Evolutionary conservation across 2,797 vertebrate species (phyloP), one percentile per base, ranked within the genome.

Genomic region (Coranthus polyacanthus): DNA sequence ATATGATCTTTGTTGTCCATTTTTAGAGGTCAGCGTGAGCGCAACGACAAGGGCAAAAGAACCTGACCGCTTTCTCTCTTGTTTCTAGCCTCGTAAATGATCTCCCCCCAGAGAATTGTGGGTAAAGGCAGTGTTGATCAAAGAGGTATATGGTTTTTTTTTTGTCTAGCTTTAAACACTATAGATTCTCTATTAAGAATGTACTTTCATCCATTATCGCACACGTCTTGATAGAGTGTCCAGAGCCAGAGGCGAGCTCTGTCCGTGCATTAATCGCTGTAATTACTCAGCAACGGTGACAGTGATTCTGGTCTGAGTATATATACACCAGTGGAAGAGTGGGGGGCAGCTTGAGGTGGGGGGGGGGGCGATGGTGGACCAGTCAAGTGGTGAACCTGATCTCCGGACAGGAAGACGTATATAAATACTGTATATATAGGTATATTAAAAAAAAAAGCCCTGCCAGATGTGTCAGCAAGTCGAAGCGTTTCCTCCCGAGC

Each of bases 1-100:
- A 93, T 93, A 92, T 86, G 76, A 92, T 93, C 91, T 91, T 72
- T 78, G 86, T 78, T 79, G 87, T 86, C 86, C 89, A 56, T 85
- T 88, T 90, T 88, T 86, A 87, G 89, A 92, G 90, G 90, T 91
- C 89, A 88, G 68, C 44, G 49, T 1, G 45, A 86, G 83, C 79
- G 56, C 51, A 29, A 62, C 77, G 76, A 81, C 91, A 89, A 88
- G 87, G 87, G 84, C 84, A 41, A 52, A 43, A 72, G 47, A 84
- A 83, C 76, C 69, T 61, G 86, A 83, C 72, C 82, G 68, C 79
- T 68, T 69, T 67, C 61, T 70, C 77, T 69, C 72, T 58, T 17
- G 56, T 66, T 83, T 46, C 70, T 8, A 11, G 12, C 42, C 67
- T 50, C 45, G 75, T 78, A 82, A 87, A 81, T 17, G 70, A 88